Evolutionary conservation across 2,113 vertebrate genomes (phyloP).

Genomic region (Erpornis zantholeuca): DNA sequence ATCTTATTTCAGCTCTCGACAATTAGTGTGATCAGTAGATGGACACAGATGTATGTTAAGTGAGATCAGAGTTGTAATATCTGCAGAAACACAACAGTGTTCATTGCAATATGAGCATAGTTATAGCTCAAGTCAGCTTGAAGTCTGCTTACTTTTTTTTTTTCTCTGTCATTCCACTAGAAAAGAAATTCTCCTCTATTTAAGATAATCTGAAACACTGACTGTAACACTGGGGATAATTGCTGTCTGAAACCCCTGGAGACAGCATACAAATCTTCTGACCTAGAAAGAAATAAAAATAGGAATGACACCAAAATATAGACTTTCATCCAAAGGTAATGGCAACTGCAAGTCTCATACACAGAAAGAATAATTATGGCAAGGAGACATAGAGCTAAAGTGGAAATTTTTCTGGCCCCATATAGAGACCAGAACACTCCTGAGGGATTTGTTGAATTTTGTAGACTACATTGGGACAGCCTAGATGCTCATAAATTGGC

Average conservation of each 20-base stretch:
- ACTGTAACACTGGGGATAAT: background rate
- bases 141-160: background rate
- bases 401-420: background rate
- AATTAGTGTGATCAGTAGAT: background rate
- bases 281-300: conserved; percentile 6
- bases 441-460: background rate
- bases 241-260: background rate
- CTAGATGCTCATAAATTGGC: background rate
- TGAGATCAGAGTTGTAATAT: background rate
- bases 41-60: background rate
- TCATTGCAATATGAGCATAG: background rate
- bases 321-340: background rate
- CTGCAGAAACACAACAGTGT: background rate
- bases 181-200: background rate
- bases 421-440: background rate
- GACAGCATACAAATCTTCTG: background rate
- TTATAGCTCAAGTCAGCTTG: too few relatives aligned
- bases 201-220: conserved; percentile 6
- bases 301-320: background rate
- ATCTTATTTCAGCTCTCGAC: background rate
- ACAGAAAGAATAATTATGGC: background rate
- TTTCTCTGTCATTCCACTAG: background rate
- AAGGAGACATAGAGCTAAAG: background rate
- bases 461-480: background rate
- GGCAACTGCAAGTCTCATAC: background rate